A percentile compares a stretch with the other conserved stretches of the same genome.
These are phyloP conservation scores for Epistrophe grossulariae DNA, from an alignment of 2,888 invertebrate species.

Conservation along the genomic window DNA sequence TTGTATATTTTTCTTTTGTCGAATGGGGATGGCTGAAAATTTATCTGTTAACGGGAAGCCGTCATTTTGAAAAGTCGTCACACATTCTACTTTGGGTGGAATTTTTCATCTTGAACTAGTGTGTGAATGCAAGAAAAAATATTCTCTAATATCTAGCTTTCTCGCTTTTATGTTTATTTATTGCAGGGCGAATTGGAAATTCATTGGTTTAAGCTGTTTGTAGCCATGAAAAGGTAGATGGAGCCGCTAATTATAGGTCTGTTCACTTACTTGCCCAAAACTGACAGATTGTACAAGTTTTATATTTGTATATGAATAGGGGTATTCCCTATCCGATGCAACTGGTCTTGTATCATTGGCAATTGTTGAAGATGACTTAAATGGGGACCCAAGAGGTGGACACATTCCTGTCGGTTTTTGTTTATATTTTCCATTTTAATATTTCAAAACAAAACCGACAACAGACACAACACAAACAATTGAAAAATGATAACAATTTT, in stretches of 20 bases:
- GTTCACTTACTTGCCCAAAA: too few relatives aligned
- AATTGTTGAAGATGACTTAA: too few relatives aligned
- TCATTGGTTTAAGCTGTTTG: background rate
- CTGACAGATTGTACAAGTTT: too few relatives aligned
- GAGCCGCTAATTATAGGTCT: background rate
- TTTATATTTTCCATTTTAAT: too few relatives aligned
- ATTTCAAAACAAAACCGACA: too few relatives aligned
- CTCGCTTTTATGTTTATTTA: constrained; percentile 45
- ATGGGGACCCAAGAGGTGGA: too few relatives aligned
- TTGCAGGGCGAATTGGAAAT: constrained; percentile 9
- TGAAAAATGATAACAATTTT: too few relatives aligned
- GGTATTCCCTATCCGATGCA: too few relatives aligned
- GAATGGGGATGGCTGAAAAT: constrained; percentile 66
- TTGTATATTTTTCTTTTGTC: constrained; percentile 36
- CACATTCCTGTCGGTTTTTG: too few relatives aligned
- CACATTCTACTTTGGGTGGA: constrained; percentile 51
- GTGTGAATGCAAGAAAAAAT: constrained; percentile 27
- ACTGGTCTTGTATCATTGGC: too few relatives aligned
- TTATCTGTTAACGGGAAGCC: constrained; percentile 72
- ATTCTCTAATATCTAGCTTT: background rate
- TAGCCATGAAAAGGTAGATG: background rate
- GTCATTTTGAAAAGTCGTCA: constrained; percentile 76
- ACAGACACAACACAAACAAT: too few relatives aligned
- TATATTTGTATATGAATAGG: too few relatives aligned
- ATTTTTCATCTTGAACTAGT: constrained; percentile 24